Percentiles rank a stretch among this genome's conserved stretches.
phyloP scores from a whole-genome alignment of 2,113 vertebrate genomes.

The Nothobranchius kuhntae region DNA sequence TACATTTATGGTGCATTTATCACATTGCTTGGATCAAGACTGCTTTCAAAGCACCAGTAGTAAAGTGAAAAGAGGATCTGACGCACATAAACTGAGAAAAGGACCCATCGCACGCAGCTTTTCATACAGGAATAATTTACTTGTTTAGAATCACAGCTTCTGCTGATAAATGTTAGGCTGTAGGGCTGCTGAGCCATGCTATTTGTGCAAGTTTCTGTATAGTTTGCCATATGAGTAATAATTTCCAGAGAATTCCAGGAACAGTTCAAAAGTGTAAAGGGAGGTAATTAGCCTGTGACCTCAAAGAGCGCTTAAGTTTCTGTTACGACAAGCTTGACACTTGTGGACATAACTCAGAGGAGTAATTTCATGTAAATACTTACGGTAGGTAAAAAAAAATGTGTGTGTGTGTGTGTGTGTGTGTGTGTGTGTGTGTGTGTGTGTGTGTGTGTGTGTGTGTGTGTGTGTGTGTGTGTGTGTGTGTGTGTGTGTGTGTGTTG shows the following conservation, averaged over 20 bases:
- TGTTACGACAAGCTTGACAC: conserved; percentile 47
- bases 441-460: conserved; percentile 7
- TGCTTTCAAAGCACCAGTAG: conserved; percentile 23
- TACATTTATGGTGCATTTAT: conserved; percentile 27
- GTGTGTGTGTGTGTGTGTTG: not conserved
- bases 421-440: conserved; percentile 14
- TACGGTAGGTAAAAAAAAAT: conserved; percentile 36
- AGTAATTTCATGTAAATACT: conserved; percentile 65
- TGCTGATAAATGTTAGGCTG: conserved; percentile 46
- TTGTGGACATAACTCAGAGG: conserved; percentile 25
- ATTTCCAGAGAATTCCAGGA: conserved; percentile 61
- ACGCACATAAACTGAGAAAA: conserved; percentile 35
- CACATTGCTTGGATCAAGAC: conserved; percentile 24
- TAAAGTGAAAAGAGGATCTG: conserved; percentile 25
- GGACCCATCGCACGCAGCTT: conserved; percentile 40
- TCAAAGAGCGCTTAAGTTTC: conserved; percentile 49
- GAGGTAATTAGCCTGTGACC: conserved; percentile 42
- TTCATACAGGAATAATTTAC: conserved; percentile 17
- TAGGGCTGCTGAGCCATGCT: conserved; percentile 43
- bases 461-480: conserved; percentile 1
- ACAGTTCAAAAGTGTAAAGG: conserved; percentile 56
- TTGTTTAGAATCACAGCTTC: conserved; percentile 41
- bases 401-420: too few relatives aligned
- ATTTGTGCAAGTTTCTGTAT: conserved; percentile 56
- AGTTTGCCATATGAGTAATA: conserved; percentile 60